Evolutionary conservation across 2,888 invertebrate species (phyloP), one percentile per base, ranked within the genome.

Genomic region (Heliconius ethilla): DNA sequence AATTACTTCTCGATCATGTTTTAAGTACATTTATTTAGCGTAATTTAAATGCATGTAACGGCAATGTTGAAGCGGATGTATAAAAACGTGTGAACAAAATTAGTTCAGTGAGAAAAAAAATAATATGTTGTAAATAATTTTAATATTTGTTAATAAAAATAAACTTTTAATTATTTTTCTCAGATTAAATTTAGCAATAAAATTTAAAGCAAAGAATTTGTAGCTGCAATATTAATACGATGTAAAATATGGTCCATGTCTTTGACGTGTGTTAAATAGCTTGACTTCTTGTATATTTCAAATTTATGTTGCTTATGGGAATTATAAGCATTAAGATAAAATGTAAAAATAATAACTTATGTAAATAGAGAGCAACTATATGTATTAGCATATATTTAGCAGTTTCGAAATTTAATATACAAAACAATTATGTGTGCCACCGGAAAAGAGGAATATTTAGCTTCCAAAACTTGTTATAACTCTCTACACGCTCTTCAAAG

Each of bases 1-100:
- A 55, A 70, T 63, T 69, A 59, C 33, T 59, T 78, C 76, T 78
- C 69, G 77, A 76, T 80, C 70, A 51, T 29, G 15, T 40, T 74
- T 66, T 59, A 29, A 70, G 59, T 73, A 59, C 59, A 51, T 40
- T 27, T 18, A 74, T 29, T 33, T 33, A n/a, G 59, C 15, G 15
- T n/a, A 13, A 67, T 40, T 67, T 67, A 25, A 67, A 40, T 40
- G 11, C 22, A 67, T 67, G 15, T 69, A 45, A 69, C 29, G 9
- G 15, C 9, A 27, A 45, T 15, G 7, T 4, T 45, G 15, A 15
- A 69, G 25, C 69, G 69, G 69, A 45, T 69, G 25, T 33, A 69
- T 69, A 69, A 69, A 15, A 45, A 37, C 69, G 69, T 69, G 69
- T 40, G 69, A 69, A 69, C 25, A 45, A 69, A 69, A 27, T 15